A percentile compares a stretch with the other conserved stretches of the same genome.
These are phyloP conservation scores for Brenthis hecate DNA, from an alignment of 2,888 invertebrate genomes.

Conservation along the genomic window DNA sequence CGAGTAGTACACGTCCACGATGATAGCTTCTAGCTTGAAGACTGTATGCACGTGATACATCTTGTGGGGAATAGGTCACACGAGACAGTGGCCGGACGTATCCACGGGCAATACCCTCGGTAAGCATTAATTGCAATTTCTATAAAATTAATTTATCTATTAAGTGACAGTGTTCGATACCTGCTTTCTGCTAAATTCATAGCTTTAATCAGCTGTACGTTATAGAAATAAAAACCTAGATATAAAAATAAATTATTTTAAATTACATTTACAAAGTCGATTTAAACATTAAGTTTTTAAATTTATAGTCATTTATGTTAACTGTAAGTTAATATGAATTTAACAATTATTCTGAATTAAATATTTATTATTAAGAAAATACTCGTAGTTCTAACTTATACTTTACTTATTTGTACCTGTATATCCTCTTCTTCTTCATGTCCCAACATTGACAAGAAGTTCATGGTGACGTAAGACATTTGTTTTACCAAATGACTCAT, in stretches of 20 bases:
- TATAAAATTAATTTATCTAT: neutral
- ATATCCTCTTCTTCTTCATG: conserved; percentile 29
- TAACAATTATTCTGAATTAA: too few relatives aligned
- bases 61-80: conserved; percentile 48
- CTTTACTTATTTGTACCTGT: conserved; percentile 29
- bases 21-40: conserved; percentile 54
- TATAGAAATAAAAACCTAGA: too few relatives aligned
- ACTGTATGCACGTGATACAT: conserved; percentile 55
- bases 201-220: too few relatives aligned
- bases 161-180: too few relatives aligned
- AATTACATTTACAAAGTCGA: too few relatives aligned
- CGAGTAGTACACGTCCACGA: conserved; percentile 57
- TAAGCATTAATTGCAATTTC: conserved; percentile 50
- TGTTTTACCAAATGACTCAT: neutral
- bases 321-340: too few relatives aligned
- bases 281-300: too few relatives aligned
- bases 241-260: too few relatives aligned
- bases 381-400: too few relatives aligned
- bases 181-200: too few relatives aligned
- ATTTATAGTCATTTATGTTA: too few relatives aligned
- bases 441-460: conserved; percentile 25
- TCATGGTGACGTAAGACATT: neutral
- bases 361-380: too few relatives aligned
- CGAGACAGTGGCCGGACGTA: conserved; percentile 60
- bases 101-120: conserved; percentile 57